Percentiles rank a stretch among this genome's conserved stretches.
These are phyloP conservation scores for Eueremaeus valkanovi DNA, from an alignment of 2,888 invertebrate genomes.

Conservation along the genomic window DNA sequence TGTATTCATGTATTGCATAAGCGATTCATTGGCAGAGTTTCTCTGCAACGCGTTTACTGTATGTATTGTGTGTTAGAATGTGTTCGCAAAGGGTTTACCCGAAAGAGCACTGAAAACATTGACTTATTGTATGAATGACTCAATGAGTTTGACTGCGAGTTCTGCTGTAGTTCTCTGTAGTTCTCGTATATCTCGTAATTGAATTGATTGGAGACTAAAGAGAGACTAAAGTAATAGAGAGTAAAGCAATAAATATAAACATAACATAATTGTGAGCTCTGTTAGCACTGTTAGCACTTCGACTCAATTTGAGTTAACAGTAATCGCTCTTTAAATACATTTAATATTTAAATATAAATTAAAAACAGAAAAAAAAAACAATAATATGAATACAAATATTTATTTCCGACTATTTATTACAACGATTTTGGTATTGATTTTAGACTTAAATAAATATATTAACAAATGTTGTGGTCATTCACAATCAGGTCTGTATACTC, in stretches of 20 bases:
- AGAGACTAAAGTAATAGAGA: too few relatives aligned
- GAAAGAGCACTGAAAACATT: neutral
- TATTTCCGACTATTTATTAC: neutral
- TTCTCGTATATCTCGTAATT: too few relatives aligned
- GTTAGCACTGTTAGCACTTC: too few relatives aligned
- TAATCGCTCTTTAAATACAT: too few relatives aligned
- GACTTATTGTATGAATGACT: conserved; percentile 6
- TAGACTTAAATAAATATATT: conserved; percentile 4
- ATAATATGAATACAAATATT: neutral
- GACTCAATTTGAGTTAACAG: too few relatives aligned
- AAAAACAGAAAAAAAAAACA: too few relatives aligned
- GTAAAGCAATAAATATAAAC: neutral
- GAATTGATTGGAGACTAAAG: conserved; percentile 4
- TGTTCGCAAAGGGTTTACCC: neutral
- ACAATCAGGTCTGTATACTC: neutral
- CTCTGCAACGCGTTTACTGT: too few relatives aligned
- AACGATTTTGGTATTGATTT: neutral
- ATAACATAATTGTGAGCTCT: too few relatives aligned
- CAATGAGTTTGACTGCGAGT: neutral
- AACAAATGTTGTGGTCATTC: conserved; percentile 29
- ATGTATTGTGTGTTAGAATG: neutral
- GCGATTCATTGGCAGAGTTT: too few relatives aligned
- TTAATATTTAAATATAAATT: too few relatives aligned
- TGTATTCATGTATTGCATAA: too few relatives aligned
- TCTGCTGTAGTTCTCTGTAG: neutral